phyloP scores from a whole-genome alignment of 2,888 invertebrate genomes.

The Hesperia comma region DNA sequence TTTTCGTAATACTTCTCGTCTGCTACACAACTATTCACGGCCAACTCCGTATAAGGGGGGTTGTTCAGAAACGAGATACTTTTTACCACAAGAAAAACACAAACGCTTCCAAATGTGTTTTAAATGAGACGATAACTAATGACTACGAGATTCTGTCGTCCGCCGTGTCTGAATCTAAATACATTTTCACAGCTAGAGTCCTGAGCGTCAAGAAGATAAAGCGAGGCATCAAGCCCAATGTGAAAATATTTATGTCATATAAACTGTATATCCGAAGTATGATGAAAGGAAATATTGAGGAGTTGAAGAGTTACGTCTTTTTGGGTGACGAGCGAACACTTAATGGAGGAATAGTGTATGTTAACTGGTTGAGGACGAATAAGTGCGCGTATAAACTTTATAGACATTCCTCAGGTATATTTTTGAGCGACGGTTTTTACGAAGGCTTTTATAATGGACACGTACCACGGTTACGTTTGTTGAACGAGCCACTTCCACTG shows the following conservation, averaged over 20 bases:
- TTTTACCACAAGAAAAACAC: conserved; percentile 74
- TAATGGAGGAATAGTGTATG: conserved; percentile 77
- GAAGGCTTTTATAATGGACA: conserved; percentile 62
- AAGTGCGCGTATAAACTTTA: conserved; percentile 78
- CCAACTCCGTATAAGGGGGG: conserved; percentile 67
- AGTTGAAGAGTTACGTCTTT: conserved; percentile 71
- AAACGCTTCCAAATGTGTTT: conserved; percentile 78
- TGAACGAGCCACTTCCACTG: conserved; percentile 79
- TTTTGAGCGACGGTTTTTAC: conserved; percentile 76
- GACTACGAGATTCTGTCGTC: conserved; percentile 82
- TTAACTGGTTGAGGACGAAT: conserved; percentile 76
- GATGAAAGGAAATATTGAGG: conserved; percentile 75
- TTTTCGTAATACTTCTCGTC: conserved; percentile 71
- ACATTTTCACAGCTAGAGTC: conserved; percentile 80
- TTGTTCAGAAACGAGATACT: conserved; percentile 71
- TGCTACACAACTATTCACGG: conserved; percentile 67
- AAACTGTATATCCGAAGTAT: conserved; percentile 74
- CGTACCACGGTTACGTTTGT: conserved; percentile 68
- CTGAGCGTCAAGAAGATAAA: conserved; percentile 79
- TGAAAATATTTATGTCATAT: conserved; percentile 76
- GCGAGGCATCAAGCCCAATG: conserved; percentile 65
- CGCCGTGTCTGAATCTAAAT: conserved; percentile 81
- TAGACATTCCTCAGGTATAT: conserved; percentile 79
- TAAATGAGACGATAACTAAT: conserved; percentile 82
- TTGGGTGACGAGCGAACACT: conserved; percentile 71